Conservation (phyloP, 2,113 vertebrate species). For the Sporophila hypoxantha region DNA sequence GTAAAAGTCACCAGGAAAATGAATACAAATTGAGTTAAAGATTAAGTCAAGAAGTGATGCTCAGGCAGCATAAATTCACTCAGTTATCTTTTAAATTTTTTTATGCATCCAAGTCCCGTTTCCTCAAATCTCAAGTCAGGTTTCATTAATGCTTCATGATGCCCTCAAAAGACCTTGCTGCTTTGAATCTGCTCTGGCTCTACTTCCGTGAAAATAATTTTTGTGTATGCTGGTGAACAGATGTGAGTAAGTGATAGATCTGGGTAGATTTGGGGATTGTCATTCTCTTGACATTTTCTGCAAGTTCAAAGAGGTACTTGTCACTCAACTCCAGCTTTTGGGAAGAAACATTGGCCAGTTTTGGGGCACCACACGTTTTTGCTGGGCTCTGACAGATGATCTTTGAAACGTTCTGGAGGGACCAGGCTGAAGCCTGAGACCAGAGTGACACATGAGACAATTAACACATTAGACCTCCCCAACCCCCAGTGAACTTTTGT, state of each 20-base stretch:
- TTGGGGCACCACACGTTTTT: neutral
- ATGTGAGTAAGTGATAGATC: neutral
- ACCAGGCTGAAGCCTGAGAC: neutral
- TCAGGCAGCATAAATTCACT: neutral
- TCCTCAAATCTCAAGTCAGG: neutral
- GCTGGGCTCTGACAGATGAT: neutral
- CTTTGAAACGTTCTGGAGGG: neutral
- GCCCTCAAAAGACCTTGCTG: neutral
- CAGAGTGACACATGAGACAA: neutral
- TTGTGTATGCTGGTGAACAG: neutral
- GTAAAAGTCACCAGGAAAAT: neutral
- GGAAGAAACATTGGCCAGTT: neutral
- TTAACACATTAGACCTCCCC: constrained; percentile 17
- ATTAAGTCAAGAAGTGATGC: neutral
- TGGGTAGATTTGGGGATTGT: neutral
- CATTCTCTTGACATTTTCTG: neutral
- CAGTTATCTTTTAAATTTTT: neutral
- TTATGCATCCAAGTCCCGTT: neutral
- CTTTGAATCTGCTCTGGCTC: neutral
- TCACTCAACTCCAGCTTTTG: neutral
- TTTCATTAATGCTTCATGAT: neutral
- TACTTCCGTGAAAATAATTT: neutral
- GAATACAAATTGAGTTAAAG: neutral
- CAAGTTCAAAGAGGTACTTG: neutral
- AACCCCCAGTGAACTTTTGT: constrained; percentile 37